Evolutionary conservation across 2,888 invertebrate genomes (phyloP).

Genomic region (Cheilosia urbana): DNA sequence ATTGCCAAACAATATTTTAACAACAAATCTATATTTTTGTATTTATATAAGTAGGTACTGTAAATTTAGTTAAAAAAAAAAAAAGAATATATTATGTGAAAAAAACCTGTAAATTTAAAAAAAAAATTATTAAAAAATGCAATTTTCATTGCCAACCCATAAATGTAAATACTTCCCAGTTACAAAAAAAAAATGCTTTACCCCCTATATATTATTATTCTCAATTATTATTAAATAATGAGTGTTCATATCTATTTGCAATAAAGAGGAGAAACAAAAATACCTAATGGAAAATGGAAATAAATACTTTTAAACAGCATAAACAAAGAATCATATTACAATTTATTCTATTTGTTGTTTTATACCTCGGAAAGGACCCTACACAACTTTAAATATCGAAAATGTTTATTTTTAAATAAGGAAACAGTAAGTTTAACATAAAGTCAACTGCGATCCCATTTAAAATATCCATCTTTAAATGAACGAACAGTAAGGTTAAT

Average conservation of each 20-base stretch:
- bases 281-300: slow-evolving; percentile 20
- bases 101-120: not conserved
- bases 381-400: not conserved
- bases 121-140: not conserved
- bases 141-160: slow-evolving; percentile 1
- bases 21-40: no score
- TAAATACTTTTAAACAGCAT: slow-evolving; percentile 45
- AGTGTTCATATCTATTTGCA: slow-evolving; percentile 62
- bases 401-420: not conserved
- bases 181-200: slow-evolving; percentile 30
- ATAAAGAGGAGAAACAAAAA: slow-evolving; percentile 11
- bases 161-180: slow-evolving; percentile 35
- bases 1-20: no score
- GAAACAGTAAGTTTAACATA: no score
- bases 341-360: not conserved
- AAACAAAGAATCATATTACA: not conserved
- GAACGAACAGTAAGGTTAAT: not conserved
- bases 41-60: no score
- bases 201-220: slow-evolving; percentile 14
- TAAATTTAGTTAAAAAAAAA: no score
- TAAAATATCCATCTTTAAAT: not conserved
- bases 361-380: not conserved
- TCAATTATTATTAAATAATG: slow-evolving; percentile 29
- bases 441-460: not conserved
- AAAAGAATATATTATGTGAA: no score